A percentile compares a stretch with the other conserved stretches of the same genome.
phyloP scores from a whole-genome alignment of 2,797 vertebrate species.

The Echiichthys vipera region DNA sequence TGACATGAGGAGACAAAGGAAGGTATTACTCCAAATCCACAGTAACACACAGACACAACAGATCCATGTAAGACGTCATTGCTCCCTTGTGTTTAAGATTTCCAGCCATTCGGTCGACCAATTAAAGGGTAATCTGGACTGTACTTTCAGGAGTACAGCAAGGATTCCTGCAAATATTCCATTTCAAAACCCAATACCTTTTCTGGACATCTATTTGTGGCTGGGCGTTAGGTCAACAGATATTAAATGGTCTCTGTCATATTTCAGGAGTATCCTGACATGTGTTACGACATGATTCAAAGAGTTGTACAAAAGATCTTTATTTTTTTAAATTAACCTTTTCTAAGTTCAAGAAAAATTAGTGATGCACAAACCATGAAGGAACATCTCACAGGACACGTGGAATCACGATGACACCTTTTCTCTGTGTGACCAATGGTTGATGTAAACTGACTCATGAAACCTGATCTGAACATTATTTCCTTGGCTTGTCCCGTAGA shows the following conservation, averaged over 20 bases:
- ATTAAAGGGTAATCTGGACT: slow-evolving; percentile 58
- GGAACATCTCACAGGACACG: slow-evolving; percentile 29
- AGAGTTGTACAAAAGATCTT: slow-evolving; percentile 34
- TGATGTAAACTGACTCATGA: slow-evolving; percentile 45
- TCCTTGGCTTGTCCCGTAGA: slow-evolving; percentile 45
- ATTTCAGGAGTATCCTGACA: too few species aligned
- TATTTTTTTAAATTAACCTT: not conserved
- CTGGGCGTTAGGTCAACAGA: slow-evolving; percentile 23
- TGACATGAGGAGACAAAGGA: slow-evolving; percentile 65
- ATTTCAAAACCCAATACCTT: slow-evolving; percentile 15
- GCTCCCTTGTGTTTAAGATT: slow-evolving; percentile 46
- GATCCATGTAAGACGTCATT: slow-evolving; percentile 59
- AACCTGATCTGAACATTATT: slow-evolving; percentile 37
- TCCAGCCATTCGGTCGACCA: slow-evolving; percentile 52
- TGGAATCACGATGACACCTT: slow-evolving; percentile 19
- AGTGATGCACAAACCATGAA: slow-evolving; percentile 34
- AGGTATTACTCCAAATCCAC: slow-evolving; percentile 72
- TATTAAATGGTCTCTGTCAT: slow-evolving; percentile 32
- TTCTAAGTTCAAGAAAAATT: slow-evolving; percentile 27
- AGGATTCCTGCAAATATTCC: slow-evolving; percentile 37
- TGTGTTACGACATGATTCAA: slow-evolving; percentile 16
- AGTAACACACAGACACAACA: slow-evolving; percentile 68
- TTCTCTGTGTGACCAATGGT: slow-evolving; percentile 26
- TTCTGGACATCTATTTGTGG: slow-evolving; percentile 7
- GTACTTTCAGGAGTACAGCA: slow-evolving; percentile 42